phyloP scores from a whole-genome alignment of 23 tunicate species.

The Corella eumyota region DNA sequence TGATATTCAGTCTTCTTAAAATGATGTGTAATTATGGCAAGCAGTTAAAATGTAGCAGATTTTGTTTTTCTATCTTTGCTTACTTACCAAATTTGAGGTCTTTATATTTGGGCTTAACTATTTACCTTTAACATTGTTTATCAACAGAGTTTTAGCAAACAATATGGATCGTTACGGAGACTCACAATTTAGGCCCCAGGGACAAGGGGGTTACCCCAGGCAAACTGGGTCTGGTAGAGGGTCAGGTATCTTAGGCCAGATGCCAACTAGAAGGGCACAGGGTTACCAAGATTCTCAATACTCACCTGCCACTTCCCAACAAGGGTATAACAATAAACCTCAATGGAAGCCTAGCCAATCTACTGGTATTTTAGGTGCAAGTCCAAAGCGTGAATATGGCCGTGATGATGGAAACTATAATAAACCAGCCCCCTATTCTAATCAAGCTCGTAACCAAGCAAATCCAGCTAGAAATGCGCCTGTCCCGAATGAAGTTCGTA shows the following conservation, averaged over 20 bases:
- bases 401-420: not conserved
- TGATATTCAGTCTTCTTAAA: too few species aligned
- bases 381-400: not conserved
- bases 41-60: too few species aligned
- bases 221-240: not conserved
- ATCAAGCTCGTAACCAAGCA: too few species aligned
- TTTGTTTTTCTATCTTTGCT: too few species aligned
- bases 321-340: too few species aligned
- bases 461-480: not conserved
- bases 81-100: too few species aligned
- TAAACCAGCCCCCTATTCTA: not conserved
- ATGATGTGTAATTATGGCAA: too few species aligned
- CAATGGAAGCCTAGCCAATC: too few species aligned
- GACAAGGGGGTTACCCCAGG: not conserved
- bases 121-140: too few species aligned
- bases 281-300: not conserved
- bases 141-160: constrained; percentile 2
- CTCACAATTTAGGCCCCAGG: constrained; percentile 18
- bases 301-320: too few species aligned
- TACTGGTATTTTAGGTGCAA: constrained; percentile 4
- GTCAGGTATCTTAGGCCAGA: constrained; percentile 5
- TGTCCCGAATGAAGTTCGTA: constrained; percentile 24
- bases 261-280: not conserved
- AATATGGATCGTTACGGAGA: constrained; percentile 50
- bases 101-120: too few species aligned